phyloP scores from a whole-genome alignment of 1,140 invertebrate genomes.

The Psilanteris sp. region DNA sequence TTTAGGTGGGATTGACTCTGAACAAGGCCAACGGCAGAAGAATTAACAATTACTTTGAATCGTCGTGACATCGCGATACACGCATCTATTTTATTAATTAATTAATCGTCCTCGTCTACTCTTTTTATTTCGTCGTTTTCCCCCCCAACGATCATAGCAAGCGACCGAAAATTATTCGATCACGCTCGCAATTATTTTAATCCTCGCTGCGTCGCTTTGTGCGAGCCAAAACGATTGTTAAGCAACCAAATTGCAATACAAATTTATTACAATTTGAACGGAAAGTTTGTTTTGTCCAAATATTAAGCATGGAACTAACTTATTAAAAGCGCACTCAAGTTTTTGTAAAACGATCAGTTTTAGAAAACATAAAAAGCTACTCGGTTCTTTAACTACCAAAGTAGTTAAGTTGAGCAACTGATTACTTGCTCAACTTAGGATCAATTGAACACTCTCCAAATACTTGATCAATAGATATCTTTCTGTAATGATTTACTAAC shows the following conservation, averaged over 20 bases:
- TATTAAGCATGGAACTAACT: not conserved
- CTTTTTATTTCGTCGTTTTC: too few relatives aligned
- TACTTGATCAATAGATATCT: constrained; percentile 49
- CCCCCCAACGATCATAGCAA: too few relatives aligned
- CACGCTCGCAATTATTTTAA: too few relatives aligned
- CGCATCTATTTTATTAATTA: constrained; percentile 2
- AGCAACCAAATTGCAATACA: not conserved
- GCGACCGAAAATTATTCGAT: too few relatives aligned
- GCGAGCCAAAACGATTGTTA: too few relatives aligned
- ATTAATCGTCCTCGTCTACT: too few relatives aligned
- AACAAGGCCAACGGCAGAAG: constrained; percentile 57
- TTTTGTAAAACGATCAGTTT: constrained; percentile 2
- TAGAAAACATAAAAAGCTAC: constrained; percentile 10
- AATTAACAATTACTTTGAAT: constrained; percentile 52
- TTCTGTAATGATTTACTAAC: constrained; percentile 52
- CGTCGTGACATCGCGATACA: not conserved
- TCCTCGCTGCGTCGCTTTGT: too few relatives aligned
- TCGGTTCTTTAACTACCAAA: constrained; percentile 37
- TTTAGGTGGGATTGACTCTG: constrained; percentile 57
- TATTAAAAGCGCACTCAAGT: constrained; percentile 11
- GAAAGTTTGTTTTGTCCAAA: constrained; percentile 1
- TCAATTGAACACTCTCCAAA: constrained; percentile 47
- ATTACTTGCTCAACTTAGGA: constrained; percentile 43
- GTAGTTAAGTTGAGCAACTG: constrained; percentile 42
- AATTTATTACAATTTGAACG: not conserved